Conservation (phyloP, 1,140 invertebrate species). For the Drosophila bifasciata region DNA sequence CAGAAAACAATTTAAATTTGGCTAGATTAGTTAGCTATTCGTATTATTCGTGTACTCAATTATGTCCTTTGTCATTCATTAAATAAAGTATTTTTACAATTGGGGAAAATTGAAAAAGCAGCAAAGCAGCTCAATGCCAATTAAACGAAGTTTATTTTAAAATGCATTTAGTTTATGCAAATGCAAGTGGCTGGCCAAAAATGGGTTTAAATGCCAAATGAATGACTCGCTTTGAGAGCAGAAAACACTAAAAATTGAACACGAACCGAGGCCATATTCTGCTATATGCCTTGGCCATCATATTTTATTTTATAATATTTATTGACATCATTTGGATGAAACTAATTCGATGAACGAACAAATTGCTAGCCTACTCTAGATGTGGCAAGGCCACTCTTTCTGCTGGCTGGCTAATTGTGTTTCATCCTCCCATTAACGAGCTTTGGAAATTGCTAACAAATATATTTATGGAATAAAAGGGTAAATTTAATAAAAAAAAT, state of each 20-base stretch:
- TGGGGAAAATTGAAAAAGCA: slow-evolving; percentile 14
- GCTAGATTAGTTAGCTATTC: neutral
- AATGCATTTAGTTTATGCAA: slow-evolving; percentile 39
- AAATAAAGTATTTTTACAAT: slow-evolving; percentile 8
- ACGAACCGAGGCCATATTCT: neutral
- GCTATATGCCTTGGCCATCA: slow-evolving; percentile 10
- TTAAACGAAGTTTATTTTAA: slow-evolving; percentile 32
- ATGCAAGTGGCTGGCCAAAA: too few relatives aligned
- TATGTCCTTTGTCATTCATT: slow-evolving; percentile 6
- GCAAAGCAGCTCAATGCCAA: slow-evolving; percentile 1
- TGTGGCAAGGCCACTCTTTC: slow-evolving; percentile 8
- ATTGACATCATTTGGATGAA: slow-evolving; percentile 40
- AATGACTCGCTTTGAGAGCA: neutral
- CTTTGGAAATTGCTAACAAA: neutral
- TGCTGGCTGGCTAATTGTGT: too few relatives aligned
- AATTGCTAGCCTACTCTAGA: slow-evolving; percentile 10
- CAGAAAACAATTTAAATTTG: slow-evolving; percentile 5
- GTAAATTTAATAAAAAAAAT: slow-evolving; percentile 45
- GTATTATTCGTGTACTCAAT: slow-evolving; percentile 4
- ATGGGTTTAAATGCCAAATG: slow-evolving; percentile 36
- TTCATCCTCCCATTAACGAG: neutral
- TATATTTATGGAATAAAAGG: slow-evolving; percentile 6
- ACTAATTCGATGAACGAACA: slow-evolving; percentile 29
- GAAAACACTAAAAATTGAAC: slow-evolving; percentile 31
- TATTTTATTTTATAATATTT: slow-evolving; percentile 44